Conservation (phyloP, 2,888 invertebrate genomes). For the Catotricha subobsoleta region DNA sequence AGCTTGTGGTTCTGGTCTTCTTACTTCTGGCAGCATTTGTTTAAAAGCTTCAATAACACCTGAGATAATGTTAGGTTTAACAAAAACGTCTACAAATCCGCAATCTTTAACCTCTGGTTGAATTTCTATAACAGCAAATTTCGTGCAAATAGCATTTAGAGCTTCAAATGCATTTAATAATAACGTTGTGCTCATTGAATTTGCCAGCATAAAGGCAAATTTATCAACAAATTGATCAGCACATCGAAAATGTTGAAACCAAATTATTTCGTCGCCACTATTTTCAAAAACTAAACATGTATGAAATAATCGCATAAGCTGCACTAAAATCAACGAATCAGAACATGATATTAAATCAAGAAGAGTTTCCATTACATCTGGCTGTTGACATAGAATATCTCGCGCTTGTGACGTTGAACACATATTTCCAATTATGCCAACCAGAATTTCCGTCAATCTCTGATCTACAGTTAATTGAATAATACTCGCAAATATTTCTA, state of each 20-base stretch:
- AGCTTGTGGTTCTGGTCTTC: constrained; percentile 9
- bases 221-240: constrained; percentile 35
- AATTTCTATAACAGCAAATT: constrained; percentile 22
- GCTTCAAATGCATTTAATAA: constrained; percentile 40
- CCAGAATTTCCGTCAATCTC: constrained; percentile 57
- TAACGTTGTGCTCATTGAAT: constrained; percentile 48
- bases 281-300: constrained; percentile 34
- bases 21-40: constrained; percentile 16
- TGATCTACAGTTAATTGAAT: constrained; percentile 41
- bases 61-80: constrained; percentile 18
- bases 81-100: constrained; percentile 20
- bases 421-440: constrained; percentile 75
- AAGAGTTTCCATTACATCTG: constrained; percentile 37
- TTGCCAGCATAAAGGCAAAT: constrained; percentile 51
- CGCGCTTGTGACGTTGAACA: constrained; percentile 47
- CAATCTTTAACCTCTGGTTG: constrained; percentile 15
- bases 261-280: constrained; percentile 27
- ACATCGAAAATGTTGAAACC: constrained; percentile 32
- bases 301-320: constrained; percentile 49
- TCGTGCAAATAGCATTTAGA: constrained; percentile 36
- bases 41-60: constrained; percentile 25
- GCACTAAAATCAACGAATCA: constrained; percentile 54
- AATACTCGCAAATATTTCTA: constrained; percentile 34
- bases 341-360: constrained; percentile 39
- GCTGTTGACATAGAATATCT: constrained; percentile 35